Base-by-base conservation (phyloP, 2,797 vertebrate species). In the Monodelphis domestica region DNA sequence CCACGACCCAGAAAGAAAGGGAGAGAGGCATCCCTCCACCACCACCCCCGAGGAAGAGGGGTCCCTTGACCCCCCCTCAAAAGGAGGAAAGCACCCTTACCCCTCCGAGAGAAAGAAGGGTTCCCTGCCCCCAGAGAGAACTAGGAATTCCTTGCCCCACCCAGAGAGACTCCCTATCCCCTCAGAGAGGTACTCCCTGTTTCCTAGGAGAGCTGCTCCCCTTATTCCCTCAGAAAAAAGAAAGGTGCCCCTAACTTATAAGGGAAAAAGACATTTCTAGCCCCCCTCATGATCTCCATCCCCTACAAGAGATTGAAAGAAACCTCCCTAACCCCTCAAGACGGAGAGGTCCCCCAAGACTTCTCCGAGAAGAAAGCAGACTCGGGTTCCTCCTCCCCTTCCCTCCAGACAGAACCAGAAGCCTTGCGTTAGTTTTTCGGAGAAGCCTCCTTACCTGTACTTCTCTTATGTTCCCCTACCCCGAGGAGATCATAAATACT, bases 171-270 rank as follows among this genome's bases (percentile, higher is more conserved):
- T 21, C 87, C 55, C 33, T 55, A 33, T 59, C 88, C n/a, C 70
- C 78, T 21, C 24, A 3, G 11, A 57, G 29, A 57, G 56, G 53
- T 30, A 51, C 10, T 21, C 52, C 45, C 53, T 9, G 15, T 29
- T 90, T 89, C 12, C 33, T 53, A 50, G 51, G 55, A 15, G 30
- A 24, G 12, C 54, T 2, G 33, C 9, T 33, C 78, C 17, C 88
- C 45, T 87, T 90, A 94, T 11, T 91, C 94, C 63, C 78, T 89
- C 45, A 26, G 91, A n/a, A n/a, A n/a, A n/a, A n/a, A n/a, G n/a
- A 84, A 92, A 54, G 88, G 53, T 45, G 55, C 53, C 53, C 55
- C 30, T 7, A 28, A 4, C 10, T 28, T 29, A 1, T 57, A 57
- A 12, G 28, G 12, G 57, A 33, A 11, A n/a, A 11, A 53, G 11